A percentile compares a stretch with the other conserved stretches of the same genome.
Evolutionary conservation across 1,140 invertebrate genomes (phyloP).

Genomic region (Drosophila burlai): DNA sequence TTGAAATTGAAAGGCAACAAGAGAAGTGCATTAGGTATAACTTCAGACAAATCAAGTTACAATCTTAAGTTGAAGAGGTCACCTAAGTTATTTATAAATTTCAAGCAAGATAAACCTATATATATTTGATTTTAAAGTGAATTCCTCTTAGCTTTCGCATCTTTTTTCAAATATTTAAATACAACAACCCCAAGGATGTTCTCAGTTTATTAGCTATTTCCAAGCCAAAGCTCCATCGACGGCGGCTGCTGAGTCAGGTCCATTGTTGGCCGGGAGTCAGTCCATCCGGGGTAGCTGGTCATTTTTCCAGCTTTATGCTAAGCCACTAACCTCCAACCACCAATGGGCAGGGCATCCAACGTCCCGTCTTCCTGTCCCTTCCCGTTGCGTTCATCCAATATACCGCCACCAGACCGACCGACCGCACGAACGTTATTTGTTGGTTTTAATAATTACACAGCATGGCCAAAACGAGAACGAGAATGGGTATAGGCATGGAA

Average conservation of each 20-base stretch:
- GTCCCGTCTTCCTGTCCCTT: neutral
- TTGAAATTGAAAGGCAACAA: neutral
- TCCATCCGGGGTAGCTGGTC: slow-evolving; percentile 37
- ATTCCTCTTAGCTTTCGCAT: neutral
- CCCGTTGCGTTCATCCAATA: slow-evolving; percentile 13
- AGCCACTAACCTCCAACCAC: slow-evolving; percentile 41
- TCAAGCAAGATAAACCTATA: too few species aligned
- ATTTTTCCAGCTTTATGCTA: slow-evolving; percentile 65
- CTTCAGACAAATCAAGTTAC: neutral
- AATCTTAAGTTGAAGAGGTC: too few species aligned
- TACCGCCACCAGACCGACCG: slow-evolving; percentile 17
- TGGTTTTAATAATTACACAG: slow-evolving; percentile 84
- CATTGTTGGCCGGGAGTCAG: slow-evolving; percentile 26
- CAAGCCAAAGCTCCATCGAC: slow-evolving; percentile 9
- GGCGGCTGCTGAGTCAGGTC: slow-evolving; percentile 44
- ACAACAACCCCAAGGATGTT: neutral
- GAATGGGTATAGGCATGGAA: slow-evolving; percentile 28
- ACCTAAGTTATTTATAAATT: neutral
- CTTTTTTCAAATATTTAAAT: neutral
- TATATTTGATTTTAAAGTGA: neutral
- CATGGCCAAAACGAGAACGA: slow-evolving; percentile 30
- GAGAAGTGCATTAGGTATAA: neutral
- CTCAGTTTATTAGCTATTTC: slow-evolving; percentile 23
- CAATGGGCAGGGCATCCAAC: neutral
- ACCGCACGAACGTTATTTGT: slow-evolving; percentile 81